Evolutionary conservation across 1,140 invertebrate genomes (phyloP).

Genomic region (Meloidogyne hapla): DNA sequence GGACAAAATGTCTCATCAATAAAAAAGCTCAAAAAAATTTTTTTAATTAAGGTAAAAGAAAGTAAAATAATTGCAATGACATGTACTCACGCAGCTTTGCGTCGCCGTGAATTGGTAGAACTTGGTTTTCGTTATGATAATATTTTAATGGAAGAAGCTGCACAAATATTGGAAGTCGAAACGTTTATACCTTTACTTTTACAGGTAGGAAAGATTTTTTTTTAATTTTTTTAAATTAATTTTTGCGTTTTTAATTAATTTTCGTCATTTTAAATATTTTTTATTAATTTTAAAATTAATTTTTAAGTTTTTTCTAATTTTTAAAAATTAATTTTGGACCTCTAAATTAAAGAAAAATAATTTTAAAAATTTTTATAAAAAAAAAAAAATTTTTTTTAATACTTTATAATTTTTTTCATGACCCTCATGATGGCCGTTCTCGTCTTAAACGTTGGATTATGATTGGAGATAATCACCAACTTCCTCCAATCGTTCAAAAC

Average conservation of each 20-base stretch:
- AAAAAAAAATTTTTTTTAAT: too few relatives aligned
- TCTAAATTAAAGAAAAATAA: too few relatives aligned
- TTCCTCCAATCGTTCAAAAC: slow-evolving; percentile 98
- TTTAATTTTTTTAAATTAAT: background rate
- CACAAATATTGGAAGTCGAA: slow-evolving; percentile 98
- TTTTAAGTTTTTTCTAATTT: too few relatives aligned
- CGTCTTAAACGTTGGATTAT: slow-evolving; percentile 98
- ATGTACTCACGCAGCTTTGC: slow-evolving; percentile 96
- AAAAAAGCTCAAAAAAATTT: background rate
- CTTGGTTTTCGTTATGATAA: slow-evolving; percentile 73
- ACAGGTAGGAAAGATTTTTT: slow-evolving; percentile 69
- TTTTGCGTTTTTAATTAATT: too few relatives aligned
- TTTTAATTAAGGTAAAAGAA: slow-evolving; percentile 78
- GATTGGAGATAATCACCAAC: slow-evolving; percentile 97
- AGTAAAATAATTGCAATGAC: slow-evolving; percentile 99
- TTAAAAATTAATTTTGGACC: too few relatives aligned
- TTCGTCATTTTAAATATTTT: too few relatives aligned
- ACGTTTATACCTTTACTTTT: slow-evolving; percentile 96
- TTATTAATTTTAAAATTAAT: background rate
- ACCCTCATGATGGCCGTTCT: slow-evolving; percentile 91
- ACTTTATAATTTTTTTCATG: slow-evolving; percentile 65
- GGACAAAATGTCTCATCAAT: background rate
- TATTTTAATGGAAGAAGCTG: slow-evolving; percentile 78
- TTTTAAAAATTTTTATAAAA: too few relatives aligned
- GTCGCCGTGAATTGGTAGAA: slow-evolving; percentile 90